Evolutionary conservation across 2,888 invertebrate species (phyloP).

Genomic region (Mesoligia furuncula): DNA sequence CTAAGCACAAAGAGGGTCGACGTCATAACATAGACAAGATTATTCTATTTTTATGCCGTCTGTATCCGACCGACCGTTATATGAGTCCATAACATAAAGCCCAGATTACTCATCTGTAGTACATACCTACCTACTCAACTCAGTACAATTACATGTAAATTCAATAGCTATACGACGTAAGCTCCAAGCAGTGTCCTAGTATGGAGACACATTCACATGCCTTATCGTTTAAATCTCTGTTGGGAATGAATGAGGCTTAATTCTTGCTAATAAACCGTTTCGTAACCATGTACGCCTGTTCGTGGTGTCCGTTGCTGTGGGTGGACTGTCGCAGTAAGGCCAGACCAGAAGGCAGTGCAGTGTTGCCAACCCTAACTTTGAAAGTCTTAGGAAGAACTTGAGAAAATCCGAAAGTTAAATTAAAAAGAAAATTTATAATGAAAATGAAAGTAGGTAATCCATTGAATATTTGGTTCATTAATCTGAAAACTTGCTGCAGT

Average conservation of each 20-base stretch:
- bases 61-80: conserved; percentile 32
- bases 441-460: not conserved
- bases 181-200: conserved; percentile 34
- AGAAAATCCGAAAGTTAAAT: not conserved
- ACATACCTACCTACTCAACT: conserved; percentile 16
- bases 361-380: not conserved
- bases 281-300: conserved; percentile 28
- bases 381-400: not conserved
- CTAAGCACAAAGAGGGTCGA: conserved; percentile 25
- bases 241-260: conserved; percentile 52
- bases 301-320: conserved; percentile 62
- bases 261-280: conserved; percentile 40
- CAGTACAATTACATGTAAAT: conserved; percentile 33
- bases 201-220: conserved; percentile 35
- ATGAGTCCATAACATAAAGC: conserved; percentile 35
- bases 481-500: not conserved
- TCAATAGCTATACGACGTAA: conserved; percentile 19
- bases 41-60: conserved; percentile 46
- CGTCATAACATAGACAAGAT: conserved; percentile 26
- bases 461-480: not conserved
- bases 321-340: conserved; percentile 62
- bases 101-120: conserved; percentile 43
- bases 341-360: conserved; percentile 29
- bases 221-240: conserved; percentile 42
- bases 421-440: too few relatives aligned